Conservation (phyloP, 2,888 invertebrate species). For the Petrolisthes manimaculis region DNA sequence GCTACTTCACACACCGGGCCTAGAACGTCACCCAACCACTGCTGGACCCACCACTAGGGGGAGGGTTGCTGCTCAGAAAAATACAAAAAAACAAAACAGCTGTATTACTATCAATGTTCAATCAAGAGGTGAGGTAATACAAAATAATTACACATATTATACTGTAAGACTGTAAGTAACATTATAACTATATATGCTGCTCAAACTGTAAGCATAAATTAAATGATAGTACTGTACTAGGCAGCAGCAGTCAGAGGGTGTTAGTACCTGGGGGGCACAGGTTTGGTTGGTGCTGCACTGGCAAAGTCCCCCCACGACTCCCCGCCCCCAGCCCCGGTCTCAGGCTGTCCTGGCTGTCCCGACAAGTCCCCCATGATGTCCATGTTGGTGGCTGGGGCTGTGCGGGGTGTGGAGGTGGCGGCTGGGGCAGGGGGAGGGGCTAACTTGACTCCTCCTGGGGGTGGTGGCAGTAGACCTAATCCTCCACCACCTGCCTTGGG, state of each 20-base stretch:
- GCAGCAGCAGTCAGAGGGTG: not conserved
- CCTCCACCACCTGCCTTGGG: slow-evolving; percentile 75
- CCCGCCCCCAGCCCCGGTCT: slow-evolving; percentile 60
- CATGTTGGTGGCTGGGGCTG: slow-evolving; percentile 34
- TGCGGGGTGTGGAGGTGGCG: slow-evolving; percentile 71
- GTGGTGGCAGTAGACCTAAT: slow-evolving; percentile 79
- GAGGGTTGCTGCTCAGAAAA: slow-evolving; percentile 4
- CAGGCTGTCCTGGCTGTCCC: slow-evolving; percentile 33
- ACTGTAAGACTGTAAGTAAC: too few species aligned
- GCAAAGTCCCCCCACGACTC: slow-evolving; percentile 83
- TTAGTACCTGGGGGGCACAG: slow-evolving; percentile 37
- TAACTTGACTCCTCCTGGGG: slow-evolving; percentile 83
- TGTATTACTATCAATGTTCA: not conserved
- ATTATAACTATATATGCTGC: too few species aligned
- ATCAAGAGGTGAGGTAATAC: too few species aligned
- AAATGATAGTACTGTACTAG: too few species aligned
- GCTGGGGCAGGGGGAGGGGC: slow-evolving; percentile 78
- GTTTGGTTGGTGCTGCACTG: slow-evolving; percentile 72
- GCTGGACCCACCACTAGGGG: slow-evolving; percentile 44
- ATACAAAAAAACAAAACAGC: not conserved
- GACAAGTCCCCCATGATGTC: slow-evolving; percentile 58
- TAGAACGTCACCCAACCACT: slow-evolving; percentile 50
- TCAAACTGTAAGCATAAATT: too few species aligned
- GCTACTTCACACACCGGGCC: not conserved
- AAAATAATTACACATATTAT: too few species aligned